Percentiles rank a stretch among this genome's conserved stretches.
Conservation (phyloP, 2,888 invertebrate species). For the Luperina testacea region DNA sequence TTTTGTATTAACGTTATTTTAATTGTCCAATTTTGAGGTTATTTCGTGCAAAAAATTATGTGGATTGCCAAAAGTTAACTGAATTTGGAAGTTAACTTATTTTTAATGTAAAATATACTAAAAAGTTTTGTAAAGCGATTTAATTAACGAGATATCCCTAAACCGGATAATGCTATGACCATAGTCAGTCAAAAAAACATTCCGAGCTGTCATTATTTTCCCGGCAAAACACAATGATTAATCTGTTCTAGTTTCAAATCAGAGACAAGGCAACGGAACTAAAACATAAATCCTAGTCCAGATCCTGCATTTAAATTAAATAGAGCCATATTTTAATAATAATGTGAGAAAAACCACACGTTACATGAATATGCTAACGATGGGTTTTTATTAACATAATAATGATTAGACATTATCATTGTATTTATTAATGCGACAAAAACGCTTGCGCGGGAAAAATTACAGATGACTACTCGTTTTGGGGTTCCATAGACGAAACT, state of each 20-base stretch:
- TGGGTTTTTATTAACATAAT: slow-evolving; percentile 44
- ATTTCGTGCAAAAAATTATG: not conserved
- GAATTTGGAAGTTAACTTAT: too few relatives aligned
- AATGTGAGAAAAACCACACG: slow-evolving; percentile 44
- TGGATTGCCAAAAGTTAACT: not conserved
- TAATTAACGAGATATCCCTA: not conserved
- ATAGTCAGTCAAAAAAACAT: not conserved
- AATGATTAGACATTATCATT: slow-evolving; percentile 21
- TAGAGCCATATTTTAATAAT: slow-evolving; percentile 35
- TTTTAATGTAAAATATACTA: not conserved
- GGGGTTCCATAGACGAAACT: slow-evolving; percentile 22
- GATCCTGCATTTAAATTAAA: slow-evolving; percentile 30
- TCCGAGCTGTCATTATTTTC: slow-evolving; percentile 4
- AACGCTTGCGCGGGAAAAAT: slow-evolving; percentile 36
- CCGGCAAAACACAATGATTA: slow-evolving; percentile 18
- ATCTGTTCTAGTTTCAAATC: slow-evolving; percentile 8
- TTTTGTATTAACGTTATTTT: slow-evolving; percentile 20
- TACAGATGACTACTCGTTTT: slow-evolving; percentile 21
- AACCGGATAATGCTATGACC: not conserved
- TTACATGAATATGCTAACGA: slow-evolving; percentile 16
- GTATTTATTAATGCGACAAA: slow-evolving; percentile 29
- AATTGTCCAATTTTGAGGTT: slow-evolving; percentile 16
- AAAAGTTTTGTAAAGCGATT: not conserved
- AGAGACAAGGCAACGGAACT: slow-evolving; percentile 32
- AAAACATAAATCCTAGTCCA: slow-evolving; percentile 40